Evolutionary conservation across 2,888 invertebrate species (phyloP).

Genomic region (Noctua fimbriata): DNA sequence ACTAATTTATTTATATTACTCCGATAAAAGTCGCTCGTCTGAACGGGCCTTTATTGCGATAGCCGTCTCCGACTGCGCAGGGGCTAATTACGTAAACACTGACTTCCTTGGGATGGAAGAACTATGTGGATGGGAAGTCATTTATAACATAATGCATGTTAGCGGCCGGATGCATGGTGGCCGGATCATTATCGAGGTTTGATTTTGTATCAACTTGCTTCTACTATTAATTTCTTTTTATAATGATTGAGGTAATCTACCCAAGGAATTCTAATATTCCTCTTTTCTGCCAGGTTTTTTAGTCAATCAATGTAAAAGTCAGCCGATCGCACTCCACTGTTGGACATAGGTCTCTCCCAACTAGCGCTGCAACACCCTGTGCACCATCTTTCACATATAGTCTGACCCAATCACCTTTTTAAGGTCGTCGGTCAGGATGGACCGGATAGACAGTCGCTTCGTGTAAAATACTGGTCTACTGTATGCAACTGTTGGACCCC

Average conservation of each 20-base stretch:
- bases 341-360: neutral
- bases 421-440: neutral
- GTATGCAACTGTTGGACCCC: too few relatives aligned
- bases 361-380: neutral
- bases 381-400: neutral
- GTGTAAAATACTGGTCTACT: too few relatives aligned
- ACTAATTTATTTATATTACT: too few relatives aligned
- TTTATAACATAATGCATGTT: slow-evolving; percentile 12
- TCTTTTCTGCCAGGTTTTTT: neutral
- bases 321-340: neutral
- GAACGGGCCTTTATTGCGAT: neutral
- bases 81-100: slow-evolving; percentile 51
- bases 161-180: slow-evolving; percentile 15
- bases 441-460: neutral
- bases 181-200: neutral
- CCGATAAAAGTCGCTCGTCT: neutral
- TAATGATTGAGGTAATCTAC: neutral
- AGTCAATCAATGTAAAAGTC: neutral
- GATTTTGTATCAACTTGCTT: neutral
- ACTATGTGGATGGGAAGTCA: slow-evolving; percentile 21
- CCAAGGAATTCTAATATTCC: neutral
- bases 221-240: neutral
- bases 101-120: slow-evolving; percentile 37
- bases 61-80: slow-evolving; percentile 7
- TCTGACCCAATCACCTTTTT: neutral